phyloP scores from a whole-genome alignment of 2,797 vertebrate species.

The Pitangus sulphuratus region DNA sequence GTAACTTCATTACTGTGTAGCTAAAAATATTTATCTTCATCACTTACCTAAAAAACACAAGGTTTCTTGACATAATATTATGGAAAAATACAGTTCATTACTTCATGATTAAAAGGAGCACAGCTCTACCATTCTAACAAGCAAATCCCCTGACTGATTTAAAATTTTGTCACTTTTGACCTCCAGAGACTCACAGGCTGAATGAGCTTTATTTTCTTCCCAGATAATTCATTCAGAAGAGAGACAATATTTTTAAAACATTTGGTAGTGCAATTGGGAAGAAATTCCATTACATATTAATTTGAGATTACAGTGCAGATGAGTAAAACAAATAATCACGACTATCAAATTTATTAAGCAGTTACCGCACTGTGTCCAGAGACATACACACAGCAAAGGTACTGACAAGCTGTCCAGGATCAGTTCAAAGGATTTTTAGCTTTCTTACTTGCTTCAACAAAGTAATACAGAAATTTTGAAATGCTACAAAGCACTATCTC shows the following conservation, averaged over 20 bases:
- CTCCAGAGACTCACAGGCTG: neutral
- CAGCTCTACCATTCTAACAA: neutral
- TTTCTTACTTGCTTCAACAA: neutral
- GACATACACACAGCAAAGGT: neutral
- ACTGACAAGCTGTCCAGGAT: neutral
- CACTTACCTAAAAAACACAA: neutral
- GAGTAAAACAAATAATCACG: neutral
- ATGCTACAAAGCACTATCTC: neutral
- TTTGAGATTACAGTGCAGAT: neutral
- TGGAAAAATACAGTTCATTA: neutral
- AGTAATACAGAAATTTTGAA: neutral
- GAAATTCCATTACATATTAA: neutral
- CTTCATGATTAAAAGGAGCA: neutral
- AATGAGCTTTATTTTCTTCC: neutral
- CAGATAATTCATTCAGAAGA: neutral
- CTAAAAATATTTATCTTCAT: neutral
- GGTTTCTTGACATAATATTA: neutral
- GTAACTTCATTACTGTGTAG: neutral
- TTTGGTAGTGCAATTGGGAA: neutral
- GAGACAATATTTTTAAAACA: neutral
- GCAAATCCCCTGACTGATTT: neutral
- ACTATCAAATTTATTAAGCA: neutral
- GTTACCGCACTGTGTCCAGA: neutral
- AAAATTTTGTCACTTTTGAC: neutral
- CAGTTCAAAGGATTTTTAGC: neutral